These are phyloP conservation scores for Cephus rjabovi DNA, from an alignment of 2,888 invertebrate species.

Conservation along the genomic window DNA sequence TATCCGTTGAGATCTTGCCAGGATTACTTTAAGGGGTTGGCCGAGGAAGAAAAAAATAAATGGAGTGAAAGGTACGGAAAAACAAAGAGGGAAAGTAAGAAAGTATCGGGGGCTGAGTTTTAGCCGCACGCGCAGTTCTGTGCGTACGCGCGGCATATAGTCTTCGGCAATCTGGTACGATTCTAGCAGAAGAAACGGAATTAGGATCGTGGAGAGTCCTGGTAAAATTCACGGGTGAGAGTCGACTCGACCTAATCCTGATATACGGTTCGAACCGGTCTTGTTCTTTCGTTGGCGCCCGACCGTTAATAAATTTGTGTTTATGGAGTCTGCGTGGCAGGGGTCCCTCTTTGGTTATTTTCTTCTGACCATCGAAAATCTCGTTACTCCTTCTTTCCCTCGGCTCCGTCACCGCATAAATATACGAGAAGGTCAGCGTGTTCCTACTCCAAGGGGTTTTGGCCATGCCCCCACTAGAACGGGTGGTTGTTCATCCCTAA, in stretches of 20 bases:
- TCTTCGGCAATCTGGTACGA: too few species aligned
- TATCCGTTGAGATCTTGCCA: conserved; percentile 6
- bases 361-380: conserved; percentile 23
- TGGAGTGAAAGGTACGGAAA: not conserved
- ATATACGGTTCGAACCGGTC: conserved; percentile 7
- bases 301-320: conserved; percentile 58
- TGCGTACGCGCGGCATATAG: too few species aligned
- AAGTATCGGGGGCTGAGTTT: not conserved
- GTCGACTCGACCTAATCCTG: conserved; percentile 1
- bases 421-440: not conserved
- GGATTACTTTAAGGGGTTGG: conserved; percentile 3
- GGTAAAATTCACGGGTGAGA: not conserved
- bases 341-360: conserved; percentile 29
- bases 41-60: not conserved
- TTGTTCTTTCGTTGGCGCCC: conserved; percentile 31
- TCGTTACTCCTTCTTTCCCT: conserved; percentile 9
- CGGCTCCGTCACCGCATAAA: conserved; percentile 5
- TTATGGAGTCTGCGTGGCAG: conserved; percentile 44
- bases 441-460: too few species aligned
- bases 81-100: not conserved
- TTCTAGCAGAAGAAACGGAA: too few species aligned
- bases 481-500: too few species aligned
- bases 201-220: conserved; percentile 16
- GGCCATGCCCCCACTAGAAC: too few species aligned
- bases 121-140: too few species aligned